Evolutionary conservation across 2,888 invertebrate species (phyloP).

Genomic region (Diadromus collaris): DNA sequence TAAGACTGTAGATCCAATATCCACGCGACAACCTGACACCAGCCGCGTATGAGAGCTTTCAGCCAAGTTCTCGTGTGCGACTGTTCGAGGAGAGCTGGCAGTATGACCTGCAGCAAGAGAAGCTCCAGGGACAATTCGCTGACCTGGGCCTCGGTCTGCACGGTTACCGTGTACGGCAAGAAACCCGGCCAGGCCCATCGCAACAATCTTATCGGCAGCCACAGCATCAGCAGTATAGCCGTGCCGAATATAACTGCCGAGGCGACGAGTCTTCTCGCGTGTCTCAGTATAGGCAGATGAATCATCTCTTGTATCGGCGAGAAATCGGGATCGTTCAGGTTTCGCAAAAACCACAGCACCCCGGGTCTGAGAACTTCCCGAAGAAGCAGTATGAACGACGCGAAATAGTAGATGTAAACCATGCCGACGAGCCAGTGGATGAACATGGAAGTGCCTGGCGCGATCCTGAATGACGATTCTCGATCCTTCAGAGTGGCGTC

Average conservation of each 20-base stretch:
- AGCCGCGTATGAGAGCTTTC: slow-evolving; percentile 92
- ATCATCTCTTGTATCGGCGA: slow-evolving; percentile 99
- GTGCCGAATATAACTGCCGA: slow-evolving; percentile 98
- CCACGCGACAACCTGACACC: slow-evolving; percentile 94
- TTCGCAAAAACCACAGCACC: slow-evolving; percentile 98
- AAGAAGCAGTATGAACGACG: slow-evolving; percentile 95
- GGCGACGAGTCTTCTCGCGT: slow-evolving; percentile 93
- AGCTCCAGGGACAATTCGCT: slow-evolving; percentile 97
- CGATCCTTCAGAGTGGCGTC: slow-evolving; percentile 94
- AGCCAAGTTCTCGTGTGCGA: slow-evolving; percentile 97
- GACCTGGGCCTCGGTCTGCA: slow-evolving; percentile 89
- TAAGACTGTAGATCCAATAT: slow-evolving; percentile 94
- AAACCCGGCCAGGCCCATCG: slow-evolving; percentile 91
- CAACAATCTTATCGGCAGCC: slow-evolving; percentile 95
- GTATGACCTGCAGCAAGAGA: slow-evolving; percentile 94
- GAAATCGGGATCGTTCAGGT: slow-evolving; percentile 99
- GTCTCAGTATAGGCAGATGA: slow-evolving; percentile 95
- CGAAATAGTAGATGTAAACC: slow-evolving; percentile 99
- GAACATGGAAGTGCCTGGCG: slow-evolving; percentile 98
- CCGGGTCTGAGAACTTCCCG: slow-evolving; percentile 98
- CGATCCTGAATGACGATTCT: slow-evolving; percentile 92
- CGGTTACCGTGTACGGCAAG: slow-evolving; percentile 96
- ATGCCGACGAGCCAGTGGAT: slow-evolving; percentile 99
- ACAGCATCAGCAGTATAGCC: slow-evolving; percentile 96
- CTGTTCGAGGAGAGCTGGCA: slow-evolving; percentile 98